phyloP scores from a whole-genome alignment of 2,888 invertebrate species.

The Pandemis cinnamomeana region DNA sequence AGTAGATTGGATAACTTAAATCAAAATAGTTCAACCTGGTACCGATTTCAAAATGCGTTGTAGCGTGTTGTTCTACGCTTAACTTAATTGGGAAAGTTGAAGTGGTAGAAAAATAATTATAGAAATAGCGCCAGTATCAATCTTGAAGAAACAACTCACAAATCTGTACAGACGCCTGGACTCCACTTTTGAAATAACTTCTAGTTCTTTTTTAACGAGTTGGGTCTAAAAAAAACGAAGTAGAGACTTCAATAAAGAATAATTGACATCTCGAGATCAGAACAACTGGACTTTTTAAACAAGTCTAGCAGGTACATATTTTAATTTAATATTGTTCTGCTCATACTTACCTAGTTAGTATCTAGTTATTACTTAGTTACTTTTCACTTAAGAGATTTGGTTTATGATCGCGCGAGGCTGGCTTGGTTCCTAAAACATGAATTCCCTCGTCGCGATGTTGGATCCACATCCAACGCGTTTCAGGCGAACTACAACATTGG shows the following conservation, averaged over 20 bases:
- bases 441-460: slow-evolving; percentile 22
- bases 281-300: not conserved
- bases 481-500: slow-evolving; percentile 19
- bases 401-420: slow-evolving; percentile 17
- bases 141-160: not conserved
- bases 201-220: not conserved
- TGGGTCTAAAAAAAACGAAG: not conserved
- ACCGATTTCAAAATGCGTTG: not conserved
- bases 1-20: not conserved
- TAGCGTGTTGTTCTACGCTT: not conserved
- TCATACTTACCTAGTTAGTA: not conserved
- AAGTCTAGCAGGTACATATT: not conserved
- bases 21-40: not conserved
- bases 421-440: slow-evolving; percentile 13
- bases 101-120: not conserved
- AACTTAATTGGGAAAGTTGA: slow-evolving; percentile 1
- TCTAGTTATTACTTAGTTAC: not conserved
- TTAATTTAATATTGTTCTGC: not conserved
- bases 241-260: not conserved
- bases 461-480: slow-evolving; percentile 13
- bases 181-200: slow-evolving; percentile 6
- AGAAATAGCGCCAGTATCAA: not conserved
- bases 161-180: not conserved
- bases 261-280: not conserved
- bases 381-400: slow-evolving; percentile 9